phyloP scores from a whole-genome alignment of 2,113 vertebrate genomes.

The Ivindomyrus marchei region DNA sequence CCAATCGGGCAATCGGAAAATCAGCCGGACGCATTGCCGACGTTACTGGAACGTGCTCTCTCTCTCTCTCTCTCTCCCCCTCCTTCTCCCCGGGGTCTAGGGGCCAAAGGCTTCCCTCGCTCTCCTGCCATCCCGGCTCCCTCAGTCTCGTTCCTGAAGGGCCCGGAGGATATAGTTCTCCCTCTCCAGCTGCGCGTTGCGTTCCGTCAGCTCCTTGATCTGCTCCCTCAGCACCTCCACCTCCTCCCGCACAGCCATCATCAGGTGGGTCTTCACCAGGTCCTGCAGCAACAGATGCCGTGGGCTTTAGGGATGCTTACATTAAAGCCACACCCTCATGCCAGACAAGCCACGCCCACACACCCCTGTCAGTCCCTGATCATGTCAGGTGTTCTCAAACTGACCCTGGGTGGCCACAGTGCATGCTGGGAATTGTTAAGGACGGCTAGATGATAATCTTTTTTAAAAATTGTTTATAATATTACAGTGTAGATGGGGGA shows the following conservation, averaged over 20 bases:
- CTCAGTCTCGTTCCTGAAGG: conserved; percentile 16
- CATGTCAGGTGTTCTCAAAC: not conserved
- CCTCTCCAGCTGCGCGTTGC: conserved; percentile 53
- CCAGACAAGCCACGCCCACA: not conserved
- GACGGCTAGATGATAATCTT: not conserved
- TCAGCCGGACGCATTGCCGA: not conserved
- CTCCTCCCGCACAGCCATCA: conserved; percentile 64
- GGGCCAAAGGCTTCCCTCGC: not conserved
- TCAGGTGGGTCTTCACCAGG: conserved; percentile 65
- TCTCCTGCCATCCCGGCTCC: not conserved
- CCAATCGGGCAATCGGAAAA: not conserved
- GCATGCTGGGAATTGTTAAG: not conserved
- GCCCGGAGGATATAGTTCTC: conserved; percentile 55
- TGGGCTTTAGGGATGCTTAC: not conserved
- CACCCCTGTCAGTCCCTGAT: not conserved
- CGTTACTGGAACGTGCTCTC: not conserved
- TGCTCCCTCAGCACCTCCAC: conserved; percentile 62
- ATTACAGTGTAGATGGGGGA: not conserved
- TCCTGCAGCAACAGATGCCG: conserved; percentile 39
- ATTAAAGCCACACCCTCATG: not conserved
- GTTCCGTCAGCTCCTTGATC: conserved; percentile 57
- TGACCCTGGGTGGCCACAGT: not conserved
- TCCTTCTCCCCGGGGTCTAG: not conserved
- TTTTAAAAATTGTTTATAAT: not conserved
- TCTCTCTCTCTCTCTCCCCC: not conserved